Percentiles rank a stretch among this genome's conserved stretches.
These are phyloP conservation scores for Pao palembangensis DNA, from an alignment of 2,113 vertebrate genomes.

Conservation along the genomic window DNA sequence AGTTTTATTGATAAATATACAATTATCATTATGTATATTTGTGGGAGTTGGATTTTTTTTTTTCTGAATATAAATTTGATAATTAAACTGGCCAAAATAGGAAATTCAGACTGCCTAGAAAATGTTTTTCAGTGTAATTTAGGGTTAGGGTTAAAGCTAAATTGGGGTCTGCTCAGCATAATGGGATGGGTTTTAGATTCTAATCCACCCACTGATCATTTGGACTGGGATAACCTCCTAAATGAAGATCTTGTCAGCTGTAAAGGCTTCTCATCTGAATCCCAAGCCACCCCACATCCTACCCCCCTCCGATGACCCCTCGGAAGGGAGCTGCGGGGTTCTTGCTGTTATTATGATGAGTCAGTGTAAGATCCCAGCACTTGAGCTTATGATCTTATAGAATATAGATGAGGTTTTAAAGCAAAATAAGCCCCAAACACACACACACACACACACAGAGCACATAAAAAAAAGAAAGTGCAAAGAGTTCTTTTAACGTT, in stretches of 20 bases:
- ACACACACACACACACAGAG: neutral
- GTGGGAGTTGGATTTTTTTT: too few relatives aligned
- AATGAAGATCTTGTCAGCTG: constrained; percentile 51
- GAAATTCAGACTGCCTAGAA: too few relatives aligned
- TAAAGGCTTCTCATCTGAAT: constrained; percentile 22
- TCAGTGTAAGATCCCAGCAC: constrained; percentile 47
- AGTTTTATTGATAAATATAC: too few relatives aligned
- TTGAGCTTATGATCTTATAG: constrained; percentile 38
- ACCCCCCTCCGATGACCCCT: constrained; percentile 6
- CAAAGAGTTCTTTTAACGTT: constrained; percentile 7
- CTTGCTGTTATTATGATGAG: constrained; percentile 61
- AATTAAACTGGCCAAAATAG: too few relatives aligned
- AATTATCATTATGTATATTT: too few relatives aligned
- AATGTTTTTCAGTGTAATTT: neutral
- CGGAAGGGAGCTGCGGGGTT: constrained; percentile 22
- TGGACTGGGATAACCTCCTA: constrained; percentile 36
- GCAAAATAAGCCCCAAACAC: constrained; percentile 13
- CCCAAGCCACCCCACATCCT: constrained; percentile 1
- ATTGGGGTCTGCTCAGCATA: constrained; percentile 41
- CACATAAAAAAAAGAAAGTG: constrained; percentile 17
- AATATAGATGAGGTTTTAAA: constrained; percentile 59
- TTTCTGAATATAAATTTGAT: too few relatives aligned
- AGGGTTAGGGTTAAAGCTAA: too few relatives aligned
- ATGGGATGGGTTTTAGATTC: constrained; percentile 36
- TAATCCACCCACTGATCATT: constrained; percentile 31